Percentiles rank a stretch among this genome's conserved stretches.
phyloP scores from a whole-genome alignment of 1,140 invertebrate species.

The Drosophila albomicans region DNA sequence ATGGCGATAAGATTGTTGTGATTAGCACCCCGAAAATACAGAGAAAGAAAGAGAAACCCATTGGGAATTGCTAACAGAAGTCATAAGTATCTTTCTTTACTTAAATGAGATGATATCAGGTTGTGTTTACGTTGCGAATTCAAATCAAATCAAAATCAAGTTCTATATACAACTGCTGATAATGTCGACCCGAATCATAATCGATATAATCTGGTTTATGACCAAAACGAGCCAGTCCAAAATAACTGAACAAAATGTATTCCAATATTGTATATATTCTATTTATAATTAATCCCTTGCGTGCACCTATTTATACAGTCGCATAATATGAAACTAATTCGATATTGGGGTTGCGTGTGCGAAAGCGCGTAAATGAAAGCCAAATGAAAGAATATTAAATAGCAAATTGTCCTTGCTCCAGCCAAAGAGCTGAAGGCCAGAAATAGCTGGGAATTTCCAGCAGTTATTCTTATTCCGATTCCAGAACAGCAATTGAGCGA shows the following conservation, averaged over 20 bases:
- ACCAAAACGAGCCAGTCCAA: conserved; percentile 16
- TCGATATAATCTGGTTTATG: conserved; percentile 41
- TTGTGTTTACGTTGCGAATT: background rate
- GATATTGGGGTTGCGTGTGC: conserved; percentile 19
- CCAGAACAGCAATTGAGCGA: background rate
- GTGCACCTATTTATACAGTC: conserved; percentile 61
- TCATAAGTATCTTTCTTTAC: background rate
- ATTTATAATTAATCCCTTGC: conserved; percentile 48
- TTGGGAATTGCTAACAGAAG: conserved; percentile 5
- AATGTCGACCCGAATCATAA: conserved; percentile 15
- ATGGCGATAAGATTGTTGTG: conserved; percentile 38
- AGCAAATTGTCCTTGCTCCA: conserved; percentile 7
- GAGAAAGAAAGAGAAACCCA: background rate
- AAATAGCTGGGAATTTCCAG: conserved; percentile 60
- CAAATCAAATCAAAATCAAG: conserved; percentile 8
- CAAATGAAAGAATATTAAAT: conserved; percentile 16
- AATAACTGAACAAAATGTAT: background rate
- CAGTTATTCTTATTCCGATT: background rate
- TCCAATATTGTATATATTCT: conserved; percentile 37
- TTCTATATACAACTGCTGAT: conserved; percentile 4
- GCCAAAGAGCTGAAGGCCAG: background rate
- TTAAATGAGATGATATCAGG: conserved; percentile 5
- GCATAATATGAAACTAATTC: background rate
- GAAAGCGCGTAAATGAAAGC: conserved; percentile 3
- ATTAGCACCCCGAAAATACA: background rate